Evolutionary conservation across 2,113 vertebrate genomes (phyloP).

Genomic region (Austrofundulus limnaeus): DNA sequence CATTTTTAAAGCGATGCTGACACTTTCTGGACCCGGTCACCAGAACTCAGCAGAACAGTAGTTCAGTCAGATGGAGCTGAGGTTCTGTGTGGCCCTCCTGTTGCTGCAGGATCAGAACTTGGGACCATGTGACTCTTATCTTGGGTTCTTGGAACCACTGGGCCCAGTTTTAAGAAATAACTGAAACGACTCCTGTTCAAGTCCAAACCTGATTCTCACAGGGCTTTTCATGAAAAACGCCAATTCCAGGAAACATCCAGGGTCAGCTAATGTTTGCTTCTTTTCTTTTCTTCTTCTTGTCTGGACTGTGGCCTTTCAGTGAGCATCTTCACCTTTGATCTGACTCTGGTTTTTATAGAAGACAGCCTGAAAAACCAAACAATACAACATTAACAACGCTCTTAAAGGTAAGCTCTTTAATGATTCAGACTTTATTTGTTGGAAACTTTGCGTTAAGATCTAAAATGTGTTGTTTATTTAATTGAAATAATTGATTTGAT

Average conservation of each 20-base stretch:
- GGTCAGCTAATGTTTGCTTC: not conserved
- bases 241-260: no score
- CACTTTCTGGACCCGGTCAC: not conserved
- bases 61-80: not conserved
- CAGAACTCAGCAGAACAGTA: not conserved
- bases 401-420: not conserved
- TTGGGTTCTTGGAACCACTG: not conserved
- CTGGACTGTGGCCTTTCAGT: not conserved
- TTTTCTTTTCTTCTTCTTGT: not conserved
- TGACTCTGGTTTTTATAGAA: not conserved
- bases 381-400: not conserved
- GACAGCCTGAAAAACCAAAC: not conserved
- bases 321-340: not conserved
- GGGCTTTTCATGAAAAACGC: not conserved
- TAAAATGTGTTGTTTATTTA: no score
- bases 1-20: not conserved
- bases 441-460: not conserved
- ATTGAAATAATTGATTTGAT: no score
- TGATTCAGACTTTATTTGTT: not conserved
- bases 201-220: not conserved
- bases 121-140: slow-evolving; percentile 8
- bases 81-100: not conserved
- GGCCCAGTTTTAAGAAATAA: not conserved
- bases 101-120: not conserved
- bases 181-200: not conserved